These are phyloP conservation scores for Megastigmus dorsalis DNA, from an alignment of 2,888 invertebrate species.

Conservation along the genomic window DNA sequence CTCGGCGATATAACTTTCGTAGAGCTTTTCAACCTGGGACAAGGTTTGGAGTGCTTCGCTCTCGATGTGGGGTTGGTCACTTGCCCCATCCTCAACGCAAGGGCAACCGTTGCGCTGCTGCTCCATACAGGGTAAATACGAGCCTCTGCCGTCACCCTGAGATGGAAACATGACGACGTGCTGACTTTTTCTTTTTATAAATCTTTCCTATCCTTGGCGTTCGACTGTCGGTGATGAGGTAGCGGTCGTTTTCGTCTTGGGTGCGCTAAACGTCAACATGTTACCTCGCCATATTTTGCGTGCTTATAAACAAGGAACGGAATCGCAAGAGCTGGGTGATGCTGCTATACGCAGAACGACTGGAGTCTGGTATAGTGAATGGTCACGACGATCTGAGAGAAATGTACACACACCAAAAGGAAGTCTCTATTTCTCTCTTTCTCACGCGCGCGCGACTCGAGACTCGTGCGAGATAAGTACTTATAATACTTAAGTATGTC, in stretches of 20 bases:
- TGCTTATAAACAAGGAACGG: too few relatives aligned
- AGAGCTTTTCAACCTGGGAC: conserved; percentile 32
- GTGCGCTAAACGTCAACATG: conserved; percentile 14
- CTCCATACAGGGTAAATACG: too few relatives aligned
- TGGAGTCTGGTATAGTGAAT: too few relatives aligned
- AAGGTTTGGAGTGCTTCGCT: conserved; percentile 43
- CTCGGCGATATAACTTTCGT: conserved; percentile 26
- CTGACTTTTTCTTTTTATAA: not conserved
- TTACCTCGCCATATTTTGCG: conserved; percentile 39
- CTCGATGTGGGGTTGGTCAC: not conserved
- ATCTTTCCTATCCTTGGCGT: not conserved
- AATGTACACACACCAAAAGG: too few relatives aligned
- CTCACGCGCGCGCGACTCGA: too few relatives aligned
- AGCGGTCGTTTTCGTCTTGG: too few relatives aligned
- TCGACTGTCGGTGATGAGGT: not conserved
- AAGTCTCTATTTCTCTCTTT: too few relatives aligned
- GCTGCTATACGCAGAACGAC: too few relatives aligned
- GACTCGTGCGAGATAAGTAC: too few relatives aligned
- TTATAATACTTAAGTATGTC: too few relatives aligned
- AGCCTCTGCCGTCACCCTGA: not conserved
- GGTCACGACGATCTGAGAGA: too few relatives aligned
- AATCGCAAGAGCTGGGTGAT: too few relatives aligned
- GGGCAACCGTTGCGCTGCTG: not conserved
- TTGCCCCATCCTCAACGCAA: not conserved
- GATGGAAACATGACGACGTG: not conserved